Conservation (phyloP, 2,797 vertebrate species). For the Euphonia xanthogaster region DNA sequence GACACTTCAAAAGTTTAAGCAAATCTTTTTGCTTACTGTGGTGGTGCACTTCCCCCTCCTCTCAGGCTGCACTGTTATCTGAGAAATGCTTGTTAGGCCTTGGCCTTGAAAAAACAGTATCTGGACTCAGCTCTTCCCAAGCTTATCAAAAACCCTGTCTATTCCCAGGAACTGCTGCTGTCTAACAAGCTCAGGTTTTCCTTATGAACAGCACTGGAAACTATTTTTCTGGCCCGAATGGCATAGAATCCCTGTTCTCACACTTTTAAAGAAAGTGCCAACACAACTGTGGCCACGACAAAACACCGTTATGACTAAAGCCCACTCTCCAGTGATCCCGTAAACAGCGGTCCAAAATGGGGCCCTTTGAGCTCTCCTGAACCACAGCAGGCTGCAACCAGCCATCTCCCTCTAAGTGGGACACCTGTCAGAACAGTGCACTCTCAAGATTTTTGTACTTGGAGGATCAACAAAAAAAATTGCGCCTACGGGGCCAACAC, state of each 20-base stretch:
- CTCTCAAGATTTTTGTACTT: neutral
- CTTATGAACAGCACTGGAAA: neutral
- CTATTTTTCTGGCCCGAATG: neutral
- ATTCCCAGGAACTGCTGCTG: neutral
- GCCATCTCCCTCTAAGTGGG: neutral
- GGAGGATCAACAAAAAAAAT: fast-evolving
- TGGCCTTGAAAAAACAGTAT: neutral
- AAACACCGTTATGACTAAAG: neutral
- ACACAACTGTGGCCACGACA: neutral
- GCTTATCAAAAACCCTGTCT: neutral
- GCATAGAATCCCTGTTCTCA: neutral
- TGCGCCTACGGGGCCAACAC: neutral
- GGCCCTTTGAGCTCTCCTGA: neutral
- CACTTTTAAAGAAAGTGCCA: neutral
- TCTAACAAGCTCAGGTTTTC: fast-evolving
- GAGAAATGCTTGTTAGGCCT: neutral
- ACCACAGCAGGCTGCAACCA: neutral
- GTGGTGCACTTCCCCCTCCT: neutral
- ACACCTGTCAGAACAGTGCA: neutral
- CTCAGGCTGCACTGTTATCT: neutral
- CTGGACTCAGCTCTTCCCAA: neutral
- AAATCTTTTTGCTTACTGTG: neutral
- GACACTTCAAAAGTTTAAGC: neutral
- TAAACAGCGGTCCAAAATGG: neutral
- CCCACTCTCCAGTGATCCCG: fast-evolving